Conservation (phyloP, 1,140 invertebrate genomes). For the Chlorops oryzae region DNA sequence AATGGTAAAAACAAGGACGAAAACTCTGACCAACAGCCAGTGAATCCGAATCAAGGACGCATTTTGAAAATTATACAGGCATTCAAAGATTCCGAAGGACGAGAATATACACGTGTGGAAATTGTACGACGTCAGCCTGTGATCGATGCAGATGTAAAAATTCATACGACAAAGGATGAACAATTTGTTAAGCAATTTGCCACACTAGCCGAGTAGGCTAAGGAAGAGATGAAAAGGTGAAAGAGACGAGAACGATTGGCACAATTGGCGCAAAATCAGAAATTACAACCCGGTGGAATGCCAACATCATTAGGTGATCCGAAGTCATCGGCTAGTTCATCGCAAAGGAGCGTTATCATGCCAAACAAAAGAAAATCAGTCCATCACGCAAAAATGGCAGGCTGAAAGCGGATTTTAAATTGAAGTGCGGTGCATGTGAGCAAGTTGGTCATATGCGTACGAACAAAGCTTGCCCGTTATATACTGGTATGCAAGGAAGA, state of each 20-base stretch:
- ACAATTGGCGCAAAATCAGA: slow-evolving; percentile 40
- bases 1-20: slow-evolving; percentile 49
- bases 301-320: slow-evolving; percentile 42
- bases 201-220: slow-evolving; percentile 81
- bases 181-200: slow-evolving; percentile 89
- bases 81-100: slow-evolving; percentile 82
- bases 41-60: slow-evolving; percentile 48
- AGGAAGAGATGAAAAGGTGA: slow-evolving; percentile 95
- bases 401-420: slow-evolving; percentile 81
- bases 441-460: slow-evolving; percentile 77
- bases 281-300: slow-evolving; percentile 39
- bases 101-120: slow-evolving; percentile 91
- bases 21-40: slow-evolving; percentile 54
- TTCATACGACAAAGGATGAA: slow-evolving; percentile 91
- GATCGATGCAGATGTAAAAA: slow-evolving; percentile 95
- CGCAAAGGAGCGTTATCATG: slow-evolving; percentile 41
- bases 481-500: slow-evolving; percentile 69
- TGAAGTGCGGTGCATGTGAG: slow-evolving; percentile 96
- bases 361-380: slow-evolving; percentile 54
- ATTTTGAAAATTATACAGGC: slow-evolving; percentile 94
- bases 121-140: slow-evolving; percentile 74
- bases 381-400: slow-evolving; percentile 72
- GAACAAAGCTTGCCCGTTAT: slow-evolving; percentile 93
- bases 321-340: slow-evolving; percentile 33
- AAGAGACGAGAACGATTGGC: slow-evolving; percentile 72